Conservation (phyloP, 2,888 invertebrate genomes). For the Parelbella ahira region DNA sequence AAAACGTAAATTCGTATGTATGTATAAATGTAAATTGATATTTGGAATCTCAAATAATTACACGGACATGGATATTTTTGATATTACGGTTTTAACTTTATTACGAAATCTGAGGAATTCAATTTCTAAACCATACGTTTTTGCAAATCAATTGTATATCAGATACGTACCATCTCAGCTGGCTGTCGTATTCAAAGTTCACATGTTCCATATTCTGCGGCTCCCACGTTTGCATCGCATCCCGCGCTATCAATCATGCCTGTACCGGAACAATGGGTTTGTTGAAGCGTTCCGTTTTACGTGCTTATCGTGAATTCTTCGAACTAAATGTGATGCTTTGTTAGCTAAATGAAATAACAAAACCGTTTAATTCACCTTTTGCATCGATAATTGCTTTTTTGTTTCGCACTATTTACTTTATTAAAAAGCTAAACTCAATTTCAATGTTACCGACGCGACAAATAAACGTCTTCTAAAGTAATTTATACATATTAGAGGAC, state of each 20-base stretch:
- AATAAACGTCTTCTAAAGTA: no score
- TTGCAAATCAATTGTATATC: conserved; percentile 3
- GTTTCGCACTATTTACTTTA: no score
- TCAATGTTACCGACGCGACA: no score
- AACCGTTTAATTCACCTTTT: background rate
- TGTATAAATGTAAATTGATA: no score
- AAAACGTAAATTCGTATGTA: no score
- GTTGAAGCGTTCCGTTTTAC: conserved; percentile 42
- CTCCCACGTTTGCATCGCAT: conserved; percentile 58
- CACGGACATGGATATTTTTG: no score
- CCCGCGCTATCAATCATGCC: conserved; percentile 55
- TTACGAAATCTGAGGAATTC: no score
- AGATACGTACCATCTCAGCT: background rate
- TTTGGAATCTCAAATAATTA: no score
- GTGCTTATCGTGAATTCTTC: conserved; percentile 45
- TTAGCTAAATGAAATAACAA: no score
- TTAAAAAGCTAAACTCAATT: no score
- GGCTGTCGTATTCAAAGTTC: conserved; percentile 39
- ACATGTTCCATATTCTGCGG: conserved; percentile 69
- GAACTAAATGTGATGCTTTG: conserved; percentile 31
- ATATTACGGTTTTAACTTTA: no score
- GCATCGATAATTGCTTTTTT: background rate
- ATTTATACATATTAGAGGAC: no score
- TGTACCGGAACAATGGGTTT: conserved; percentile 49
- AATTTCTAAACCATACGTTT: background rate